Base-by-base conservation (phyloP, 2,888 invertebrate species). In the Lasius platythorax region DNA sequence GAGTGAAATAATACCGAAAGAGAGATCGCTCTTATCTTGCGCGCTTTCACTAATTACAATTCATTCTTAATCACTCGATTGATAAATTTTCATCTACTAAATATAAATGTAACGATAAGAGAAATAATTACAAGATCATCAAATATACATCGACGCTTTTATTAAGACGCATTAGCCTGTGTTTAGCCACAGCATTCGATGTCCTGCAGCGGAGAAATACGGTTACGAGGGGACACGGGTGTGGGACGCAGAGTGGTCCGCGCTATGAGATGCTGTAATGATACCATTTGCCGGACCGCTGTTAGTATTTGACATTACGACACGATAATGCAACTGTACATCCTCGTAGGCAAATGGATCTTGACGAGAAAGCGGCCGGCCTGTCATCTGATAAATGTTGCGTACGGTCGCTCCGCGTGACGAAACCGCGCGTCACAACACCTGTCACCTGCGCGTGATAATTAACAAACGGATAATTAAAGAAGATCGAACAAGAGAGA, bases 241-340 rank as follows among this genome's bases (percentile, higher is more conserved):
- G 78, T 30, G 81, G 85, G 83, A 43, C n/a, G 72, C 66, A 58
- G 84, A 56, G 67, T 73, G 83, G 78, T 76, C 73, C 67, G 67
- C 86, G 67, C 86, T 84, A 89, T 88, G 90, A 90, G 90, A 89
- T 88, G 86, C 89, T 33, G 79, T 61, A 79, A 79, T 50, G 91
- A 92, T 89, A 92, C 89, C 87, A 89, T 89, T 92, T 87, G 91
- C 89, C 85, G 91, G 88, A 82, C 83, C 81, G 66, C 85, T 87
- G 90, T 91, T 92, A 88, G 88, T 89, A 87, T 91, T 92, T 91
- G 89, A 89, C 92, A 85, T 87, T 83, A 72, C 87, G 89, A 87
- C 86, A 86, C 86, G 90, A 88, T 90, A 90, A 90, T 90, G 90
- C 89, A 84, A 84, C 88, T 74, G 84, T 84, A 87, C 84, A 86